Evolutionary conservation across 2,888 invertebrate species (phyloP), one percentile per base, ranked within the genome.

Genomic region (Pterostichus niger): DNA sequence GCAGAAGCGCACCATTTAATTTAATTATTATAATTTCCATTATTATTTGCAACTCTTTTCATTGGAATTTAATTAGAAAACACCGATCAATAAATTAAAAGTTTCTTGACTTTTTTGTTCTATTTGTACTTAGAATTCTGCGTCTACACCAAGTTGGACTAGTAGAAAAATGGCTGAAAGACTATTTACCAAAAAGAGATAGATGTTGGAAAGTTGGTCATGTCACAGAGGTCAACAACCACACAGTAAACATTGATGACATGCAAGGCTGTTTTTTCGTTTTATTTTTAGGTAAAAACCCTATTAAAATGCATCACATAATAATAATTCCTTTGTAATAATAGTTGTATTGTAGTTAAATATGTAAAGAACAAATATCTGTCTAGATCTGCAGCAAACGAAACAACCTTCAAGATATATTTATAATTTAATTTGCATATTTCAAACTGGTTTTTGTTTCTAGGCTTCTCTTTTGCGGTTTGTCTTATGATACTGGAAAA

Each of bases 221-320:
- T 17, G 89, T 91, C 11, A 91, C 93, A 0, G 94, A 94, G 89
- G 95, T 94, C n/a, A 94, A 94, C 84, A 97, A 96, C 88, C 96
- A 97, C 87, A 96, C 96, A 49, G 97, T 98, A 56, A 96, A 96
- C 88, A 92, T 97, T 86, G 93, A 94, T 77, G 97, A 98, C 87
- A 98, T 97, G 97, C 97, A 97, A 89, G 98, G 97, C 10, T 97
- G 96, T 33, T 97, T 97, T 90, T 95, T 97, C 86, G 94, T 98
- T 0, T 90, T 97, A 2, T 92, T 96, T 79, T 89, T 97, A 79
- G 97, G 97, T 96, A 91, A 88, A 86, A 49, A 82, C 46, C n/a
- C 11, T 52, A 6, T 52, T 1, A 11, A 13, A 52, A 52, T 52
- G 52, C 6, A 31, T 80, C 24, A 2, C 56, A 46, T 83, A 17